These are phyloP conservation scores for Myrmophylax atrothorax DNA, from an alignment of 2,113 vertebrate species.

Conservation along the genomic window DNA sequence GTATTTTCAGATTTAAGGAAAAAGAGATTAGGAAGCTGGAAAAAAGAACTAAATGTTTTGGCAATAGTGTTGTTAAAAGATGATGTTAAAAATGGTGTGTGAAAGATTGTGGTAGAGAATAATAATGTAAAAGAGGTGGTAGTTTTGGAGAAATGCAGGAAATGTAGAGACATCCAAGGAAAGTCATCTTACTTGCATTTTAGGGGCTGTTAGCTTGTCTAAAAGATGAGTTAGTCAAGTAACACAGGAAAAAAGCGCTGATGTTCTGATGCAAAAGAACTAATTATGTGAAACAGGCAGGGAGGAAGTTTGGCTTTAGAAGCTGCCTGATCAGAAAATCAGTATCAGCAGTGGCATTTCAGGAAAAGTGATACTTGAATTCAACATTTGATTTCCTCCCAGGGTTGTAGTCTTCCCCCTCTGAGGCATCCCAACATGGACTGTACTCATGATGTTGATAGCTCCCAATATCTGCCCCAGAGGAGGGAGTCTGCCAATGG, in stretches of 20 bases:
- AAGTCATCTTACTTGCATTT: neutral
- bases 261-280: neutral
- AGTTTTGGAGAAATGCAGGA: neutral
- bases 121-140: neutral
- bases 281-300: neutral
- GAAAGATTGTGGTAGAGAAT: neutral
- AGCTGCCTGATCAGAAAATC: neutral
- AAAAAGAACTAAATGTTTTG: neutral
- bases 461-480: slow-evolving; percentile 54
- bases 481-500: slow-evolving; percentile 49
- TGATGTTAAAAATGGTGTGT: neutral
- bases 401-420: slow-evolving; percentile 58
- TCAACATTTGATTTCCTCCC: slow-evolving; percentile 39
- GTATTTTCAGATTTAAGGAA: neutral
- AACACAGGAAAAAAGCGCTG: neutral
- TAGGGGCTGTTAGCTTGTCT: neutral
- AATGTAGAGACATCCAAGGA: neutral
- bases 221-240: neutral
- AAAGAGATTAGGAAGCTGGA: neutral
- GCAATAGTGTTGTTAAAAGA: neutral
- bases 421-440: slow-evolving; percentile 44
- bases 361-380: slow-evolving; percentile 22
- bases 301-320: neutral
- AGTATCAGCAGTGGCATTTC: neutral
- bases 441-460: slow-evolving; percentile 39